A percentile compares a stretch with the other conserved stretches of the same genome.
These are phyloP conservation scores for Ophiodon elongatus DNA, from an alignment of 2,113 vertebrate genomes.

Conservation along the genomic window DNA sequence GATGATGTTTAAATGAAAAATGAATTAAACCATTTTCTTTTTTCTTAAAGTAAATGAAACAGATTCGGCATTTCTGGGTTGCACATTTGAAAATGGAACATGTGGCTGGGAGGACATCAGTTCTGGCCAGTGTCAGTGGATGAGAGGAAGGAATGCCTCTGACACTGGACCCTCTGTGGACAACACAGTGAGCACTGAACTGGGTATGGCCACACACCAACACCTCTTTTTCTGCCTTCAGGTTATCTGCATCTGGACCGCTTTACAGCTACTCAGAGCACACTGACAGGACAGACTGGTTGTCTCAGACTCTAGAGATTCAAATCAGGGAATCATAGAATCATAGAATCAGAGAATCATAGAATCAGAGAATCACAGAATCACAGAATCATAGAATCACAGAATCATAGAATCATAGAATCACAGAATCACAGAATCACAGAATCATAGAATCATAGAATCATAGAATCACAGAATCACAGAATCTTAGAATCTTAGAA, in stretches of 20 bases:
- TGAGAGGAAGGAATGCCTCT: slow-evolving; percentile 65
- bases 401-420: no score
- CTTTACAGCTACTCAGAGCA: no score
- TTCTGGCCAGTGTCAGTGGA: slow-evolving; percentile 79
- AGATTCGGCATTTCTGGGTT: slow-evolving; percentile 70
- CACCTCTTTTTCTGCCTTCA: background rate
- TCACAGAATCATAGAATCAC: no score
- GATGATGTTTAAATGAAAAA: background rate
- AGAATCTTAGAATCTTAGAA: no score
- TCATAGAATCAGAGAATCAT: no score
- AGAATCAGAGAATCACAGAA: no score
- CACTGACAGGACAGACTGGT: background rate
- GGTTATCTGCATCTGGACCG: background rate
- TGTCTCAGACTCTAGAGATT: background rate
- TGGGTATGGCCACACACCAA: slow-evolving; percentile 61
- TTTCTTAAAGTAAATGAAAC: slow-evolving; percentile 65
- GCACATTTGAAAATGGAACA: slow-evolving; percentile 79
- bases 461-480: no score
- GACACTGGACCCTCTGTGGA: slow-evolving; percentile 78
- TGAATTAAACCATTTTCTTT: background rate
- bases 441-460: no score
- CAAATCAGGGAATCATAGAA: background rate
- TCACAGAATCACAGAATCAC: no score
- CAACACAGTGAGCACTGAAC: slow-evolving; percentile 76
- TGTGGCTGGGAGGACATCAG: slow-evolving; percentile 82